These are phyloP conservation scores for Tetraneura akinire DNA, from an alignment of 1,140 invertebrate species.

Conservation along the genomic window DNA sequence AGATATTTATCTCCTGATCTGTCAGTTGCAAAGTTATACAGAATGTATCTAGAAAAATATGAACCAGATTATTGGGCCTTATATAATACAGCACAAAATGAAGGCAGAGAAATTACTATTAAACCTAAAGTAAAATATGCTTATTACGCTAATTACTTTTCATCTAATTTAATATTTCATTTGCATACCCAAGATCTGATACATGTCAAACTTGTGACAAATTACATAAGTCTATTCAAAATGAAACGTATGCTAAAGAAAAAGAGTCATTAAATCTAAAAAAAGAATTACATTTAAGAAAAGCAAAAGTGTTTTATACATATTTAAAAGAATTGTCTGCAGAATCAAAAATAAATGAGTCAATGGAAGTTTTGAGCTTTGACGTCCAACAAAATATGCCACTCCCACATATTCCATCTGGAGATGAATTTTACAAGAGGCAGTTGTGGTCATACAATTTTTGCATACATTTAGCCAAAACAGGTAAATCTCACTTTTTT, in stretches of 20 bases:
- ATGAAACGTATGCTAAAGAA: constrained; percentile 1
- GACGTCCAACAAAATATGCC: constrained; percentile 25
- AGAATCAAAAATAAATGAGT: constrained; percentile 20
- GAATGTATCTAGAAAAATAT: constrained; percentile 25
- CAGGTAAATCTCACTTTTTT: constrained; percentile 6
- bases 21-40: constrained; percentile 21
- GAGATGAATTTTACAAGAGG: constrained; percentile 21
- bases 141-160: no score
- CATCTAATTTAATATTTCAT: constrained; percentile 12
- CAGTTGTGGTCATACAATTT: constrained; percentile 19
- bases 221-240: not conserved
- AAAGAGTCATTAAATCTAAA: not conserved
- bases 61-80: constrained; percentile 9
- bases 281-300: constrained; percentile 17
- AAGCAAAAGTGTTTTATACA: not conserved
- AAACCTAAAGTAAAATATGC: no score
- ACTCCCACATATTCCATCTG: not conserved
- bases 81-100: no score
- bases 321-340: constrained; percentile 18
- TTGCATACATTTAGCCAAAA: constrained; percentile 1
- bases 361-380: constrained; percentile 11
- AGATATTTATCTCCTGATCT: constrained; percentile 15
- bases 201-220: constrained; percentile 29
- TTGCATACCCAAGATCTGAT: not conserved
- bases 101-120: not conserved